phyloP scores from a whole-genome alignment of 2,888 invertebrate species.

The Tenodera sinensis region DNA sequence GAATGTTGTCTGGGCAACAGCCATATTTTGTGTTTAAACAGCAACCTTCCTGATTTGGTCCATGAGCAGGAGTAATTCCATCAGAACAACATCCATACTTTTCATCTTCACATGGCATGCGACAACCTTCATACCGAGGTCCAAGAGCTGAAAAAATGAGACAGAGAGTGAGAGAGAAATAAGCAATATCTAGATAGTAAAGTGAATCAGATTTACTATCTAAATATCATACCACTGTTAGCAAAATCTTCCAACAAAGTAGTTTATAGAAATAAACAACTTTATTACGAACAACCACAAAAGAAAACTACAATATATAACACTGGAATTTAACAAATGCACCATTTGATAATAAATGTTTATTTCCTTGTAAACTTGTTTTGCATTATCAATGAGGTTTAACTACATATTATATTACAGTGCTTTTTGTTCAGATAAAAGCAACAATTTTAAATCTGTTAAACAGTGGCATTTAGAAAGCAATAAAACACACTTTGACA shows the following conservation, averaged over 20 bases:
- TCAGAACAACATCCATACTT: conserved; percentile 87
- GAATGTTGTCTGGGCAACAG: conserved; percentile 89
- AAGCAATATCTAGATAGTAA: too few relatives aligned
- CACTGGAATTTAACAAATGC: neutral
- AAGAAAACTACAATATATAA: neutral
- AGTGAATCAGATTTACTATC: too few relatives aligned
- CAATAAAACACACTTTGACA: too few relatives aligned
- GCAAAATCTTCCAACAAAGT: too few relatives aligned
- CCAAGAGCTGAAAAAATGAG: conserved; percentile 55
- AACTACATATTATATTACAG: neutral
- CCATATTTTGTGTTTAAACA: conserved; percentile 69
- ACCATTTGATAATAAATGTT: too few relatives aligned
- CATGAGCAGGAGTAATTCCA: conserved; percentile 78
- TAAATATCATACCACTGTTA: too few relatives aligned
- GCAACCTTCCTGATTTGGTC: conserved; percentile 77
- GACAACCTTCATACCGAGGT: conserved; percentile 69
- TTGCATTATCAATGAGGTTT: too few relatives aligned
- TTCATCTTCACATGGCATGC: conserved; percentile 61
- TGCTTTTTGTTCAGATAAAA: neutral
- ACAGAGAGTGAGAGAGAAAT: too few relatives aligned
- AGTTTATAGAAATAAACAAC: neutral
- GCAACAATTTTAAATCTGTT: neutral
- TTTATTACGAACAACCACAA: neutral
- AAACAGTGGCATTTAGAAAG: neutral
- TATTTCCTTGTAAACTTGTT: too few relatives aligned